Evolutionary conservation across 2,888 invertebrate genomes (phyloP), one percentile per base, ranked within the genome.

Genomic region (Ceraclea dissimilis): DNA sequence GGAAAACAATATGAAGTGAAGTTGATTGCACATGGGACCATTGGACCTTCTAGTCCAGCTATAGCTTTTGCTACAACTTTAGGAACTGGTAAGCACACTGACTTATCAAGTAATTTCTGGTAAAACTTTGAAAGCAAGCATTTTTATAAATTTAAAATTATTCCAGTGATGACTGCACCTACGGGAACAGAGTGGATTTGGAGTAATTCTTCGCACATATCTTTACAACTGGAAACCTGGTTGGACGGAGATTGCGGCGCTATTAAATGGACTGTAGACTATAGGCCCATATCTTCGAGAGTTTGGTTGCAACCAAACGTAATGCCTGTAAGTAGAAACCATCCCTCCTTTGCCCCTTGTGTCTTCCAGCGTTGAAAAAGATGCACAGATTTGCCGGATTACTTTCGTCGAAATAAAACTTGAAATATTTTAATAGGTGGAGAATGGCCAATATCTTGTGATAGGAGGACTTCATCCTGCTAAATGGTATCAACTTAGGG

Each of bases 241-340:
- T 86, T 85, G 57, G 86, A 86, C 65, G 88, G 87, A 4, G 92
- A 91, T 21, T 94, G 94, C 70, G 82, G 85, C 11, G 83, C 93
- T 64, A 79, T 81, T 55, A 81, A 84, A 63, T 88, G 88, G 71
- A 85, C 87, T n/a, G 82, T 92, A 48, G 86, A 88, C 67, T 83
- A 84, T 67, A 75, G 81, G n/a, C 73, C 74, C 22, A 68, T 81
- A 6, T 79, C 74, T 1, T 66, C 71, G 1, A 67, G 73, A 49
- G 64, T 70, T 0, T 82, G 81, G 76, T 64, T 66, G 0, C 63
- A 70, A 21, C 73, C 70, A 21, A 72, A 69, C 54, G 31, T 55
- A 2, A 39, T 57, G 11, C 53, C 53, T 2, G 57, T 57, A 11
- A 34, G 53, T 49, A 47, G 6, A 31, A 31, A n/a, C n/a, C n/a